Evolutionary conservation across 2,797 vertebrate genomes (phyloP).

Genomic region (Poliocrania exsul): DNA sequence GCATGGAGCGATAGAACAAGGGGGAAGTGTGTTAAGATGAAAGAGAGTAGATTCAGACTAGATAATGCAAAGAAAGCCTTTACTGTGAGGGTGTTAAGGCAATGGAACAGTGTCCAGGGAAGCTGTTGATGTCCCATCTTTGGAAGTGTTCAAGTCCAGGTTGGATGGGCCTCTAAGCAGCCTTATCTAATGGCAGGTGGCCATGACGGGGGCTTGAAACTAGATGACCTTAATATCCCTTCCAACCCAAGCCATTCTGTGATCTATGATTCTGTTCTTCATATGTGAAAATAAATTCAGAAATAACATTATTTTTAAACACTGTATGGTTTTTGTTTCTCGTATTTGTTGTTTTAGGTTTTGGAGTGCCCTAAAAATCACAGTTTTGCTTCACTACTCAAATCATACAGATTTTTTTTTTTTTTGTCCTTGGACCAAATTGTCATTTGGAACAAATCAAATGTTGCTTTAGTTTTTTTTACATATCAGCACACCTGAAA

Average conservation of each 20-base stretch:
- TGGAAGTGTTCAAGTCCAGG: neutral
- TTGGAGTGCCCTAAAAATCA: neutral
- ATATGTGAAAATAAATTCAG: neutral
- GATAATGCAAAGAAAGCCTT: neutral
- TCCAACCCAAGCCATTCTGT: neutral
- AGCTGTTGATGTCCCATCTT: rapidly evolving
- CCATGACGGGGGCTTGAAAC: too few species aligned
- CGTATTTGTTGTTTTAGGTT: neutral
- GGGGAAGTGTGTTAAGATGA: neutral
- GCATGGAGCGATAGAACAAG: neutral
- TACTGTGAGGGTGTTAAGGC: neutral
- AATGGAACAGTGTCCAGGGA: neutral
- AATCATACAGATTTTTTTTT: neutral
- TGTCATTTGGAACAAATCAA: neutral
- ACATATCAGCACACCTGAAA: neutral
- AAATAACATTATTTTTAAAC: neutral
- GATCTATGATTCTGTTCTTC: neutral
- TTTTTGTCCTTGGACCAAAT: neutral
- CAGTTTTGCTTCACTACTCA: neutral
- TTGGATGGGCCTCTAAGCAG: neutral
- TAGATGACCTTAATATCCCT: neutral
- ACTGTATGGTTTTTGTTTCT: rapidly evolving
- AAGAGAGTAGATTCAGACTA: neutral
- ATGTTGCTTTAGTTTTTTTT: neutral
- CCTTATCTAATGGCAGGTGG: neutral